Evolutionary conservation across 2,113 vertebrate species (phyloP), one percentile per base, ranked within the genome.

Genomic region (Leptocoma aspasia): DNA sequence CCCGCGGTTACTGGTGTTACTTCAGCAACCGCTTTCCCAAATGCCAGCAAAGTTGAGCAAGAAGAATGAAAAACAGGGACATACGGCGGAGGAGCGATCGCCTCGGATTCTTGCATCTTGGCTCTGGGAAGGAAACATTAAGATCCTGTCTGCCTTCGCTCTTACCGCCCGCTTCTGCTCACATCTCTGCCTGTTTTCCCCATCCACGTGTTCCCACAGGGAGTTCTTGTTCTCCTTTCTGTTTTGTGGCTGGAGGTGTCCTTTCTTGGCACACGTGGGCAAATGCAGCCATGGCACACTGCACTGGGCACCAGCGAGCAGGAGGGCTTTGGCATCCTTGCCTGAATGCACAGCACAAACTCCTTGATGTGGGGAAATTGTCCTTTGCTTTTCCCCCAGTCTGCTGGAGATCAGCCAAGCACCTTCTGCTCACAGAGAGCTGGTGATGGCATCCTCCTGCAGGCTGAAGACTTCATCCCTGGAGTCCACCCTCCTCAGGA

Each of bases 1-100:
- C 84, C 87, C 1, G 5, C 0, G 0, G 69, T 91, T 80, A 4
- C 47, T 50, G 42, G 85, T 83, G 80, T 92, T 80, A 64, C 54
- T 94, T 95, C 88, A 86, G 76, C 71, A 93, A 45, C 85, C 42
- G 2, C 4, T 80, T 90, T 86, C 90, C 76, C 80, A 93, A 92
- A 94, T 88, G 88, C 90, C 71, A 85, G 30, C 1, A 6, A 73
- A 90, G 68, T 42, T 83, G 76, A 44, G 85, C 85, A 33, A 70
- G 94, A 92, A 75, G 81, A 65, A 39, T 72, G 44, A 86, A 94
- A 90, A 95, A 86, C 82, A 90, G 59, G 90, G 83, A 92, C 94
- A 93, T 80, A 94, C 37, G 79, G 95, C 0, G 6, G 66, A 64
- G 92, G 76, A 96, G 79, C 11, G 9, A 26, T 69, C 1, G 42